Conservation (phyloP, 2,113 vertebrate genomes). For the Origma solitaria region DNA sequence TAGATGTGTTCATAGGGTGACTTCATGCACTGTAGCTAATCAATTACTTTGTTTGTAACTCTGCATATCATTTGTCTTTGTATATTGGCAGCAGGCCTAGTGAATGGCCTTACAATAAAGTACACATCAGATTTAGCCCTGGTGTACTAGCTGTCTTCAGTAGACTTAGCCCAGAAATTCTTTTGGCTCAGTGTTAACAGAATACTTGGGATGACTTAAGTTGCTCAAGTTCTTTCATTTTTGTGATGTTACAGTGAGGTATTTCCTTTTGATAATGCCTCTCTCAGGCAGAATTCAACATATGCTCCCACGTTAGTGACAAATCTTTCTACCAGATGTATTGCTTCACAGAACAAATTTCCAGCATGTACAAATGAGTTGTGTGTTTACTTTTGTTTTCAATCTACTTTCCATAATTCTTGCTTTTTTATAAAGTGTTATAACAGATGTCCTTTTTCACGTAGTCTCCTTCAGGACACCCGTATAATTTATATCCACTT, state of each 20-base stretch:
- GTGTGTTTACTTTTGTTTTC: not conserved
- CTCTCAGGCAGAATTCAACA: not conserved
- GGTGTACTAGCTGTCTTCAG: not conserved
- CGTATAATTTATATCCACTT: not conserved
- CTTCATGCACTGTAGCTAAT: not conserved
- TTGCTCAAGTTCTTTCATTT: not conserved
- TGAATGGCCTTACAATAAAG: not conserved
- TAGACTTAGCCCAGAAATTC: not conserved
- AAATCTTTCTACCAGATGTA: not conserved
- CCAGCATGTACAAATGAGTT: not conserved
- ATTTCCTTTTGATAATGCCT: not conserved
- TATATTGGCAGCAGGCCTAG: not conserved
- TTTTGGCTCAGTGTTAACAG: slow-evolving; percentile 14
- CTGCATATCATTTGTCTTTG: not conserved
- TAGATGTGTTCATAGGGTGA: not conserved
- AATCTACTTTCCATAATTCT: not conserved
- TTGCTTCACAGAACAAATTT: not conserved
- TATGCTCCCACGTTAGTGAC: fast-evolving
- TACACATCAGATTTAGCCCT: not conserved
- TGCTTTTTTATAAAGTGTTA: not conserved
- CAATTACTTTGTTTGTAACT: not conserved
- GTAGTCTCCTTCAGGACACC: not conserved
- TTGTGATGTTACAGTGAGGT: not conserved
- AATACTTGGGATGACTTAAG: not conserved
- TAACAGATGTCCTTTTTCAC: not conserved